Percentiles rank a stretch among this genome's conserved stretches.
Evolutionary conservation across 2,888 invertebrate genomes (phyloP).

Genomic region (Myopa testacea): DNA sequence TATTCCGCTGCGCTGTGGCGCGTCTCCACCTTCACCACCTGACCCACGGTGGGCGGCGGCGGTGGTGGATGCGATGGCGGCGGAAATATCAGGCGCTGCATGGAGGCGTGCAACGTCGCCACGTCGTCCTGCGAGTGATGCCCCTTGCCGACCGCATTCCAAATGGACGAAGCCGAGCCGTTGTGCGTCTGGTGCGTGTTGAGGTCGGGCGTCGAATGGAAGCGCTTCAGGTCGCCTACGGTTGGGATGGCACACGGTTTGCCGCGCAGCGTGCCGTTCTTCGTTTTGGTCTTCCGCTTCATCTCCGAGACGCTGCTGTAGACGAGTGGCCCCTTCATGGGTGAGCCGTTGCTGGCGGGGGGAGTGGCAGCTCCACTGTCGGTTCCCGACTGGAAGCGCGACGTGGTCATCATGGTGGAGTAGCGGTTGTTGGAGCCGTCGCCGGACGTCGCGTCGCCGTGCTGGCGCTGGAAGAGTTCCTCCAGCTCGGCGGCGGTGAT

Average conservation of each 20-base stretch:
- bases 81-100: slow-evolving; percentile 73
- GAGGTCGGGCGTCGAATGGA: slow-evolving; percentile 91
- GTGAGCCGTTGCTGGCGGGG: slow-evolving; percentile 72
- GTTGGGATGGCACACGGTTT: slow-evolving; percentile 68
- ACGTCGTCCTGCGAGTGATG: slow-evolving; percentile 81
- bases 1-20: slow-evolving; percentile 69
- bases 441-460: slow-evolving; percentile 70
- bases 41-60: slow-evolving; percentile 80
- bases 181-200: slow-evolving; percentile 67
- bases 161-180: slow-evolving; percentile 65
- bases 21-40: slow-evolving; percentile 78
- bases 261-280: slow-evolving; percentile 66
- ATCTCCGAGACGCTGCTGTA: slow-evolving; percentile 96
- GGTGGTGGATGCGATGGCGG: slow-evolving; percentile 88
- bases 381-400: slow-evolving; percentile 76
- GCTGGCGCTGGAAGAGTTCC: slow-evolving; percentile 91
- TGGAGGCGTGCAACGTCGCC: slow-evolving; percentile 68
- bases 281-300: slow-evolving; percentile 78
- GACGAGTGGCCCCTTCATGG: slow-evolving; percentile 76
- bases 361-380: slow-evolving; percentile 74
- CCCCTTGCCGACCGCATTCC: slow-evolving; percentile 68
- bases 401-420: slow-evolving; percentile 78
- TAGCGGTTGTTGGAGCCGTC: slow-evolving; percentile 69
- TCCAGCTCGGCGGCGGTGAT: slow-evolving; percentile 93
- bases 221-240: slow-evolving; percentile 75